Base-by-base conservation (phyloP, 2,113 vertebrate genomes). In the Tachysurus fulvidraco region DNA sequence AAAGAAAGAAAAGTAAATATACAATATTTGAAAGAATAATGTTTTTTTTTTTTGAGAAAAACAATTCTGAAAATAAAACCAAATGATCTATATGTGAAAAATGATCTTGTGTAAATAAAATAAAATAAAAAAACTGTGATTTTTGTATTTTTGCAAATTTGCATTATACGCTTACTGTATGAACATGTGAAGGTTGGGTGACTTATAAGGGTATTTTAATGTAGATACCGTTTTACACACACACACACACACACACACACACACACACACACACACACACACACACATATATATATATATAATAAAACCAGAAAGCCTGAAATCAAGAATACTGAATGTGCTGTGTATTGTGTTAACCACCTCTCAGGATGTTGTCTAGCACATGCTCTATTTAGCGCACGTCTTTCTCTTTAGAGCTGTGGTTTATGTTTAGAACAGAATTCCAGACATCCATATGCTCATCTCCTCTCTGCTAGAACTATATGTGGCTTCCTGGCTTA, bases 351-450 rank as follows among this genome's bases (percentile, higher is more conserved):
- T 76, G 73, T 52, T 76, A 55, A 30, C 52, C n/a, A 55, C 76
- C 52, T 17, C n/a, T 79, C 76, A 28, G 19, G 1, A 28, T 28
- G 16, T 50, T 19, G 76, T 79, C 76, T 79, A 57, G 52, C 83
- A 84, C 83, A 77, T 78, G 83, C 57, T 85, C 19, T 77, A 60
- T 85, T 76, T 85, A 44, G 30, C 25, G 13, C 71, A 85, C 8
- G 7, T 36, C 41, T 77, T 30, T 25, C 25, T 84, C 67, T 0
- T 28, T 46, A 21, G 16, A 77, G 28, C 64, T 36, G 52, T 41
- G 74, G 46, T 30, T 50, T 54, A 62, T 54, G 28, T 78, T 77
- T 78, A 78, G 73, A 50, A 36, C 55, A 84, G 0, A 59, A 59
- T 84, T 44, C 30, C 19, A 74, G 52, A 74, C 67, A 74, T 74